Evolutionary conservation across 2,113 vertebrate genomes (phyloP), one percentile per base, ranked within the genome.

Genomic region (Onychostoma macrolepis): DNA sequence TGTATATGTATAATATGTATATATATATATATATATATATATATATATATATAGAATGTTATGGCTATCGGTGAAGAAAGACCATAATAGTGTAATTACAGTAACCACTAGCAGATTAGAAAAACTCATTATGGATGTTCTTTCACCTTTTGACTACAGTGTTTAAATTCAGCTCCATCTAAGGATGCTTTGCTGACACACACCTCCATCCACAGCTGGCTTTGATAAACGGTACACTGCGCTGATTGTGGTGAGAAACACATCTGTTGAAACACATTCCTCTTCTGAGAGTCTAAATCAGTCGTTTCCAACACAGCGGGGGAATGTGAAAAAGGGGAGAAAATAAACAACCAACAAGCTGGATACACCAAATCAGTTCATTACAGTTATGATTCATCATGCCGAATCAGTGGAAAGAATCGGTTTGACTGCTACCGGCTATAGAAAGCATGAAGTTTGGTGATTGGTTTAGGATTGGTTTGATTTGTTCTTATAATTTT

Each of bases 251-350:
- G 84, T 15, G n/a, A 6, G 19, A 78, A 74, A 48, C 80, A 88
- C 87, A 89, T 87, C 83, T 89, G 88, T 85, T 76, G 72, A 86
- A 88, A 85, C 56, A 77, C 69, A 86, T 81, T 87, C 69, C 58
- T 77, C 48, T 43, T 77, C 48, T 43, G 26, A 86, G 53, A 48
- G 65, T 48, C 83, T 86, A 85, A 67, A 86, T 80, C 26, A 83
- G 77, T 83, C 65, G 80, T 76, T 89, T 85, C 74, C 69, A 81
- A 63, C 67, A 63, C 87, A 77, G 65, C 3, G 15, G 50, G n/a
- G 67, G 79, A 88, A 88, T 67, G 82, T 85, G 19, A 26, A 72
- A 45, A 84, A 15, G 45, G 43, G 30, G 81, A 45, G n/a, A 82
- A 87, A 83, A 33, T 2, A 74, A 82, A 33, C 78, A 33, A 80